Base-by-base conservation (phyloP, 1,140 invertebrate species). In the Hylyphantes graminicola region DNA sequence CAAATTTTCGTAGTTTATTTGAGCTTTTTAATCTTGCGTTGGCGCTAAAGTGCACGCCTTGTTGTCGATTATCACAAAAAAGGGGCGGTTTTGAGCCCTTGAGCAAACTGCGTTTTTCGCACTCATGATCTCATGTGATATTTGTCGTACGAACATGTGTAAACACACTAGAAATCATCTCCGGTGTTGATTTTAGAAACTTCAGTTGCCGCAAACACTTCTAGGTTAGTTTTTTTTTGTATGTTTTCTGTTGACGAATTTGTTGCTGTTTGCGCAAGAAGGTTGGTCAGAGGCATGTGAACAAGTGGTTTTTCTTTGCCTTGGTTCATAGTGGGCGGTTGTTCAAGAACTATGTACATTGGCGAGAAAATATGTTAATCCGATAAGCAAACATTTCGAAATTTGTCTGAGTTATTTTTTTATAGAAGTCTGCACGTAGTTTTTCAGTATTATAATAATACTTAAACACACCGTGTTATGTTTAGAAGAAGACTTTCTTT, bases 11-110 rank as follows among this genome's bases (percentile, higher is more conserved):
- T 35, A 35, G 35, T 35, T 35, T 35, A 35, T 35, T 35, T 35
- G 35, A 35, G 35, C 35, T 35, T 35, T 35, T 35, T 35, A 35
- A 35, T 35, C 35, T 35, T 35, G 35, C 35, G 50, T 70, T 70
- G 68, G 68, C 68, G 68, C 51, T 51, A 70, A 70, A 70, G 51
- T 70, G 68, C 68, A 70, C 68, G 68, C 35, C 35, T 35, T 35
- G 35, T 35, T 70, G 54, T 70, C 13, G n/a, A 48, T 70, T 51
- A 51, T 53, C 68, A n/a, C n/a, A 17, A 53, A 54, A 51, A 70
- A 8, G n/a, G 51, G n/a, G n/a, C 68, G 68, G 54, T 50, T 70
- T 19, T 15, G 50, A 70, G 68, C 7, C 4, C 10, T 6, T 9
- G 10, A 3, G 15, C n/a, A 53, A 35, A 35, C 35, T 35, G 35